Base-by-base conservation (phyloP, 2,888 invertebrate genomes). In the Agrotis puta region DNA sequence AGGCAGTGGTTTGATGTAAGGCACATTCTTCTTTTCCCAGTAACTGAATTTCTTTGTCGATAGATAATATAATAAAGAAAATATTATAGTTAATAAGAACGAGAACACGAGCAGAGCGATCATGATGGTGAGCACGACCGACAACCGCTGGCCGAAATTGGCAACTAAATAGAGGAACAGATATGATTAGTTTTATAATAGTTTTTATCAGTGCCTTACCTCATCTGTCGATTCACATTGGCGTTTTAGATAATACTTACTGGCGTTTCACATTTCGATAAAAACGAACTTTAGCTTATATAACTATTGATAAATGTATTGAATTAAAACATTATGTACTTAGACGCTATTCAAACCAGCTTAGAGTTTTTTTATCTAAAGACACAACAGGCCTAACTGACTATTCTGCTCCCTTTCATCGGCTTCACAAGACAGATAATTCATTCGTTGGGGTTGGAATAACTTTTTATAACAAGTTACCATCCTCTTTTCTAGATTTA, bases 1-100 rank as follows among this genome's bases (percentile, higher is more conserved):
- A 0, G 87, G 54, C 13, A 56, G n/a, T 56, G 54, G 54, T 56
- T 5, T n/a, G 13, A n/a, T 22, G 6, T 13, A 6, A n/a, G 54
- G 27, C 54, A 56, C 54, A 6, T 56, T 56, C 13, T 56, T 56
- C 6, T n/a, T 56, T n/a, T 2, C 27, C 54, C 54, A 56, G 54
- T 33, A 56, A 33, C 13, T 13, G 33, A 33, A 56, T 27, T 56
- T 56, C 33, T 6, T 54, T 11, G n/a, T 54, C 18, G 54, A 54
- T 33, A 54, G 18, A 2, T 27, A 54, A 54, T 54, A 54, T 27
- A 54, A 27, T 54, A 27, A 27, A 27, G 0, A n/a, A 54, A 54
- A 11, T 54, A 13, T 54, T 9, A n/a, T 27, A 2, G 13, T 27
- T 18, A 54, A n/a, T n/a, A 54, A n/a, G 4, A 0, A 5, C 11